Evolutionary conservation across 2,888 invertebrate genomes (phyloP).

Genomic region (Callosobruchus maculatus): DNA sequence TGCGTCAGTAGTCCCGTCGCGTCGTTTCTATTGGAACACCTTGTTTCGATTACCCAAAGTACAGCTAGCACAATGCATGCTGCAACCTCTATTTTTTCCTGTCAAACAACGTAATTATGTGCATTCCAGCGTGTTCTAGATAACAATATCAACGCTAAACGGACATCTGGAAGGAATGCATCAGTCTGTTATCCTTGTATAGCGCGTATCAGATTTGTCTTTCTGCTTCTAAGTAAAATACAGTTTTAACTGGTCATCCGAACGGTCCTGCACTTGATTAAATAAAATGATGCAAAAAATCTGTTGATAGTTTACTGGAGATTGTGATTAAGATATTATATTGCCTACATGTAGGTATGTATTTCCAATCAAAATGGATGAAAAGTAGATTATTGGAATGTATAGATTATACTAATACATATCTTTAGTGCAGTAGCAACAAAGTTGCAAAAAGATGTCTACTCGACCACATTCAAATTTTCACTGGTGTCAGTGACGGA

Average conservation of each 20-base stretch:
- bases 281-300: not conserved
- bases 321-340: not conserved
- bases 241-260: not conserved
- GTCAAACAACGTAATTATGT: not conserved
- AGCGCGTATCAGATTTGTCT: not conserved
- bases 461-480: too few species aligned
- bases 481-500: too few species aligned
- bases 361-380: not conserved
- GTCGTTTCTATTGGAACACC: not conserved
- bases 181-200: not conserved
- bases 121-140: not conserved
- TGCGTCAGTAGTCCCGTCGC: too few species aligned
- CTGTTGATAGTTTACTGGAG: not conserved
- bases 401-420: too few species aligned
- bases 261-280: not conserved
- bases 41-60: not conserved
- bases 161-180: not conserved
- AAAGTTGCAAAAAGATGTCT: too few species aligned
- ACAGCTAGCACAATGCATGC: not conserved
- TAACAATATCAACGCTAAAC: not conserved
- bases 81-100: not conserved
- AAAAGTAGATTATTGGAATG: not conserved
- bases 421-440: too few species aligned
- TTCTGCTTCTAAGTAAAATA: not conserved
- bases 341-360: not conserved